Evolutionary conservation across 2,113 vertebrate genomes (phyloP), one percentile per base, ranked within the genome.

Genomic region (Lepidothrix coronata): DNA sequence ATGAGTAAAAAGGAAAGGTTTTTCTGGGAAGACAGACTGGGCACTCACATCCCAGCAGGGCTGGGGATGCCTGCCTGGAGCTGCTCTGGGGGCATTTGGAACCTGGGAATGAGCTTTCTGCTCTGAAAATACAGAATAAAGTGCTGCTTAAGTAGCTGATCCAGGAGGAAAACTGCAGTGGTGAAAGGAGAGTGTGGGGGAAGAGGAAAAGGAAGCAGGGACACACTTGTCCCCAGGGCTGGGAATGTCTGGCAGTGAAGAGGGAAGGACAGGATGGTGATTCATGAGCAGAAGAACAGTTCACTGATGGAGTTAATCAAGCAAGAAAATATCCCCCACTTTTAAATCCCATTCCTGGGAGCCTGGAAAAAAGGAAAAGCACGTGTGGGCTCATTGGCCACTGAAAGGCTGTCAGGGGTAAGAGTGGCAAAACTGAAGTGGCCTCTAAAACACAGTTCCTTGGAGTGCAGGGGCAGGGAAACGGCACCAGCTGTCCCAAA

Each of bases 401-500:
- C 58, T 22, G 20, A 21, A 30, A 57, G 21, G 44, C 73, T 61
- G 3, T 15, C 14, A 5, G 21, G 61, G 61, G 39, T 2, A 4
- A 19, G 67, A 17, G 24, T 8, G 23, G 39, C 22, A 35, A 33
- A 30, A 43, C 0, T 1, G 3, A 31, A 46, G 46, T 5, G 37
- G 15, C 5, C 68, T 25, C 14, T 6, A 22, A 66, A 80, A 39
- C 0, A 7, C 16, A 62, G n/a, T 46, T 58, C n/a, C 65, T 27
- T 9, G 8, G 25, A 20, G 79, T 0, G 20, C 54, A 11, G 0
- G 1, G 16, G 12, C 6, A 11, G 54, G 5, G 14, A 11, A 8
- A 17, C 4, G 18, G 5, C 39, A 62, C 3, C n/a, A 37, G 57
- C 43, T 52, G 58, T 43, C 24, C 70, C 31, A 61, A 30, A n/a